phyloP scores from a whole-genome alignment of 2,888 invertebrate species.

The Mythimna impura region DNA sequence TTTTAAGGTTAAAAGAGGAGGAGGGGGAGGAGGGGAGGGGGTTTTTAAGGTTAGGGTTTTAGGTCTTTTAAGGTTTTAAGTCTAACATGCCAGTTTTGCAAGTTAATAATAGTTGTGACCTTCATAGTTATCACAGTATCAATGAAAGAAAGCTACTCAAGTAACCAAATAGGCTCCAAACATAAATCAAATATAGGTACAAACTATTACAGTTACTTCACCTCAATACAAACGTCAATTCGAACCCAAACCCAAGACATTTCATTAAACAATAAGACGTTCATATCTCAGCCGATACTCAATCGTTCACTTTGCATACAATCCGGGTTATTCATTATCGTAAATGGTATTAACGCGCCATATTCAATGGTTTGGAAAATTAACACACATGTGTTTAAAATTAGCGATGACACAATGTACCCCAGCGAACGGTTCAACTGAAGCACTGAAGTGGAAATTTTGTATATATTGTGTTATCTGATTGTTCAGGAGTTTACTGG shows the following conservation, averaged over 20 bases:
- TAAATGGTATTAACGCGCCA: constrained; percentile 69
- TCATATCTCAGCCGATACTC: constrained; percentile 54
- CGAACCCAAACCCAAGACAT: constrained; percentile 23
- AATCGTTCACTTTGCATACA: constrained; percentile 69
- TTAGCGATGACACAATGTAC: constrained; percentile 65
- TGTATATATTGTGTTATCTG: constrained; percentile 48
- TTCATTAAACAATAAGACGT: constrained; percentile 45
- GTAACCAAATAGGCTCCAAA: neutral
- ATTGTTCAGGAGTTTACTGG: constrained; percentile 32
- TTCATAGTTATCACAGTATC: too few species aligned
- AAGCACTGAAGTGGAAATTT: constrained; percentile 39
- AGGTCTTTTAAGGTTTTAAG: too few species aligned
- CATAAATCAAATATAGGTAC: neutral
- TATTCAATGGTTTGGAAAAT: constrained; percentile 75
- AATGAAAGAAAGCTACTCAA: neutral
- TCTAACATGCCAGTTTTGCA: too few species aligned
- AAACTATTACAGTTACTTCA: neutral
- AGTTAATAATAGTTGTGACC: too few species aligned
- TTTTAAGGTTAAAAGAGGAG: too few species aligned
- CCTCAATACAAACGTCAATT: neutral
- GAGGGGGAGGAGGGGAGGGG: too few species aligned
- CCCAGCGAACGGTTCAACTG: constrained; percentile 21
- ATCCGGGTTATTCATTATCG: constrained; percentile 66
- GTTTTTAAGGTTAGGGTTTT: too few species aligned
- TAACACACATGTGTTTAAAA: constrained; percentile 74